phyloP scores from a whole-genome alignment of 2,888 invertebrate species.

The Hemistola chrysoprasaria region DNA sequence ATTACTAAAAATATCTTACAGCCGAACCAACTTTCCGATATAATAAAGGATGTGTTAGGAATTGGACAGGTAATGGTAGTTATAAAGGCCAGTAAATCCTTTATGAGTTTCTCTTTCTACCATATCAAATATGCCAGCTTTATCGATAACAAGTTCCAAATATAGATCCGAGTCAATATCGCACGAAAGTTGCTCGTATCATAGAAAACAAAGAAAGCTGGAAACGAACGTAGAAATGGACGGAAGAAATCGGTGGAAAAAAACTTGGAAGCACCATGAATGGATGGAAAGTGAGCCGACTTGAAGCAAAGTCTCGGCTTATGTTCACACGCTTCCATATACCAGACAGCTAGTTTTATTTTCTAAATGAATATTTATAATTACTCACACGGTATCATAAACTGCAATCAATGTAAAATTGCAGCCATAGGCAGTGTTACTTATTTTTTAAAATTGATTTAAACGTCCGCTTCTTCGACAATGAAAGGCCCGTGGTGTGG shows the following conservation, averaged over 20 bases:
- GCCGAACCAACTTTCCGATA: conserved; percentile 8
- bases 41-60: no score
- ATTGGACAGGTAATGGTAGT: no score
- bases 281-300: conserved; percentile 78
- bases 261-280: conserved; percentile 76
- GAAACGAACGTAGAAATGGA: conserved; percentile 61
- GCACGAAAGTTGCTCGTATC: conserved; percentile 25
- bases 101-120: no score
- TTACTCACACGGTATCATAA: conserved; percentile 24
- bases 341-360: conserved; percentile 43
- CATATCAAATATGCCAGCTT: neutral
- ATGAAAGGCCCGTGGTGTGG: neutral
- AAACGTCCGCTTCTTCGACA: conserved; percentile 6
- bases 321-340: conserved; percentile 73
- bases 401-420: conserved; percentile 28
- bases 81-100: no score
- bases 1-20: conserved; percentile 16
- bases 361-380: conserved; percentile 49
- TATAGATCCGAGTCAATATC: conserved; percentile 10
- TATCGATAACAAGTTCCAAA: conserved; percentile 5
- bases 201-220: conserved; percentile 62
- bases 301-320: conserved; percentile 55
- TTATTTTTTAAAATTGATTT: conserved; percentile 15
- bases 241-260: conserved; percentile 75
- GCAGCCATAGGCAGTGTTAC: conserved; percentile 10